Conservation (phyloP, 2,888 invertebrate genomes). For the Anticlea derivata region DNA sequence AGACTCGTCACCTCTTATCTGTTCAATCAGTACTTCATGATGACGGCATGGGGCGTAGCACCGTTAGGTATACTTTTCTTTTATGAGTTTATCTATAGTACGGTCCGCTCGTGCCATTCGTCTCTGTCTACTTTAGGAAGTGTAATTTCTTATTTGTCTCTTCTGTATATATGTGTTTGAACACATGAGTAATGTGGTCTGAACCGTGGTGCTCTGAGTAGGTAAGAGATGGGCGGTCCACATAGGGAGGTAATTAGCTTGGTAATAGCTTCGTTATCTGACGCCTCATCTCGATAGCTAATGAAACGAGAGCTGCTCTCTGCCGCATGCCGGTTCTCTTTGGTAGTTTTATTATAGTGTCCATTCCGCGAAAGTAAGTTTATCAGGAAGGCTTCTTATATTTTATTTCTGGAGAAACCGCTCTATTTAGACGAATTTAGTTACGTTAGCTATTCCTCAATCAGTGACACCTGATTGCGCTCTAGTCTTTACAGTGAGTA, state of each 20-base stretch:
- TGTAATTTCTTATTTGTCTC: slow-evolving; percentile 39
- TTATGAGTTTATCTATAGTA: slow-evolving; percentile 38
- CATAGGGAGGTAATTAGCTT: slow-evolving; percentile 63
- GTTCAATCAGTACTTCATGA: slow-evolving; percentile 43
- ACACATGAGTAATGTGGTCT: slow-evolving; percentile 37
- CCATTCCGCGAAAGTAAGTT: slow-evolving; percentile 39
- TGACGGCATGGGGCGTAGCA: slow-evolving; percentile 38
- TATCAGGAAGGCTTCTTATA: slow-evolving; percentile 20
- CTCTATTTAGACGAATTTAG: neutral
- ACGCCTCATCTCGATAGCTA: slow-evolving; percentile 61
- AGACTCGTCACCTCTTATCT: slow-evolving; percentile 39
- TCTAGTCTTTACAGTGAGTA: slow-evolving; percentile 25
- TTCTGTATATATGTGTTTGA: slow-evolving; percentile 35
- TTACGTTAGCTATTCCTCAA: slow-evolving; percentile 17
- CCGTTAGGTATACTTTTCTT: slow-evolving; percentile 46
- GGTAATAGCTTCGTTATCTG: slow-evolving; percentile 73
- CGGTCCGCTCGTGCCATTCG: slow-evolving; percentile 32
- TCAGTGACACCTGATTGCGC: slow-evolving; percentile 19
- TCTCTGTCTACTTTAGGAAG: slow-evolving; percentile 38
- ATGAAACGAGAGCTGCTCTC: slow-evolving; percentile 56
- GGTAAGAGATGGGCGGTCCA: slow-evolving; percentile 51
- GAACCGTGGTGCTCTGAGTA: slow-evolving; percentile 30
- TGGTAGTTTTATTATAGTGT: slow-evolving; percentile 40
- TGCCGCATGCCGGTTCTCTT: slow-evolving; percentile 39
- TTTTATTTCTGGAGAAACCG: slow-evolving; percentile 9